Evolutionary conservation across 2,797 vertebrate species (phyloP), one percentile per base, ranked within the genome.

Genomic region (Chiropotes sagulatus): DNA sequence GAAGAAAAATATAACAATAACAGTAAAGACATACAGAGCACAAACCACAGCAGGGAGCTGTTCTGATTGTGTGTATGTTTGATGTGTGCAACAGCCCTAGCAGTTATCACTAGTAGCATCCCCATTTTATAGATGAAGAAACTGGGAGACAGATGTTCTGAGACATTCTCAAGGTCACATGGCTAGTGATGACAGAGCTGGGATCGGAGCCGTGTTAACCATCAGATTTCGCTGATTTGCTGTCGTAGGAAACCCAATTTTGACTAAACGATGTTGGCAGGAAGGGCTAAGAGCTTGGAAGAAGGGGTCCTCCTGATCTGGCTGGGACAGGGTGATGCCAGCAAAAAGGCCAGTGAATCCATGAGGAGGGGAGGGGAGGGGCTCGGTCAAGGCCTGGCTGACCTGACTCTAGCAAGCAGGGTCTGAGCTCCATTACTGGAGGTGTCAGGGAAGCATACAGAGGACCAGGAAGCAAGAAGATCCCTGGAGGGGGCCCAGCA

Each of bases 21-120:
- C 4, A 0, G n/a, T 0, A n/a, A 19, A 7, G 44, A 39, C 15
- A 0, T 4, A 5, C 61, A 14, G 67, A 24, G 41, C 0, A 0
- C 24, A 2, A 0, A 0, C 54, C 39, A 11, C 88, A 0, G 12
- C 64, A 4, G 3, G 26, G 26, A 39, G 36, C 2, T 28, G n/a
- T 28, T 81, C 83, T 15, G 22, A 28, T 46, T 7, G 10, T 6
- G 28, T 19, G 36, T 11, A 7, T 1, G 12, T 7, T 17, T 13
- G 54, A 22, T 9, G 73, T 9, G 44, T 26, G 5, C 41, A 6
- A 20, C 14, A 12, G 75, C 78, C 48, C 28, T 3, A 2, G 64
- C 72, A 36, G 26, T 8, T 6, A 4, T 33, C 0, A 0, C 79
- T 26, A 0, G 73, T 39, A 7, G 24, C 54, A 1, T 15, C 41